Evolutionary conservation across 2,888 invertebrate species (phyloP), one percentile per base, ranked within the genome.

Genomic region (Girardia tigrina): DNA sequence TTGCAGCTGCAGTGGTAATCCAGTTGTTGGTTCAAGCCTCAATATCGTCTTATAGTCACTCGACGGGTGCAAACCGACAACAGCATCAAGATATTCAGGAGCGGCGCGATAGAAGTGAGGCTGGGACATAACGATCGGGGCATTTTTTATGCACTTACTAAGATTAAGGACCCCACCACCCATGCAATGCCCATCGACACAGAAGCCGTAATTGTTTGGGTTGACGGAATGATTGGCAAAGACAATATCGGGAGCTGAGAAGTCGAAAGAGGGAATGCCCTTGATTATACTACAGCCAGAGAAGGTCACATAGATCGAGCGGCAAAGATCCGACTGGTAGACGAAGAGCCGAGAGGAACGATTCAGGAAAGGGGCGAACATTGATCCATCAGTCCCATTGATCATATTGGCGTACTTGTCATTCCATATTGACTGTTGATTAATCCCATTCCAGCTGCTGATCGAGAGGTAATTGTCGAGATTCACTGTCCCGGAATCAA

Each of bases 21-120:
- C 74, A 2, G 74, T 74, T n/a, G n/a, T 74, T 23, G 91, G 90
- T 84, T 92, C 90, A 71, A 92, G 81, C 20, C 88, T 84, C 82
- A 92, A 77, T 1, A 81, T 80, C 42, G 80, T 77, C 74, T 81
- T 81, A 77, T 80, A 78, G 26, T 79, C 78, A 70, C 78, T 73
- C 27, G 79, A 78, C 0, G 82, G 82, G 8, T 77, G 12, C 70
- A 82, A 75, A 1, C 81, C 81, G 20, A 71, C 76, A 16, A 82
- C 80, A 26, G 79, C 73, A 1, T 26, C 28, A 4, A 74, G 6
- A 1, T 29, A 26, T 73, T 29, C 20, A 23, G 72, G 29, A 77
- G 71, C 70, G 77, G 74, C 4, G 77, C 76, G 70, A 80, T 80
- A 80, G 78, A 83, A 83, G 78, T 83, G 83, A 28, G 83, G 83